A percentile compares a stretch with the other conserved stretches of the same genome.
Evolutionary conservation across 92 coral and sea anemone genomes (phyloP).

Genomic region (Siderastrea radians): DNA sequence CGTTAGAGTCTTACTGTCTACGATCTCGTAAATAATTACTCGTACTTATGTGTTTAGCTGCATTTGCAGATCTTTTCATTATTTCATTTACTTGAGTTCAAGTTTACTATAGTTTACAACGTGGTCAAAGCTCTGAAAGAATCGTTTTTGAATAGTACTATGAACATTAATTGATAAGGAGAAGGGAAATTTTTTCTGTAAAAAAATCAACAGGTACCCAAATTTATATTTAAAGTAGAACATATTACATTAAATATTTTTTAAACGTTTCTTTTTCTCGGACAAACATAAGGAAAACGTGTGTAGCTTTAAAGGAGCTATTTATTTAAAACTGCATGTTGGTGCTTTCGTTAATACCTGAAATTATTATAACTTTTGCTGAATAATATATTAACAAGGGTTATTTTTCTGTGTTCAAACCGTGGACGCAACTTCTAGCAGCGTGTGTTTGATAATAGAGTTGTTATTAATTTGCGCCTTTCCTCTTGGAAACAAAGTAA

Average conservation of each 20-base stretch:
- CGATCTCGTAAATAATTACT: conserved; percentile 8
- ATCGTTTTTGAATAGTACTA: neutral
- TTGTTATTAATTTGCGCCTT: conserved; percentile 11
- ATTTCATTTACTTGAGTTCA: conserved; percentile 1
- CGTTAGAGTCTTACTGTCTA: conserved; percentile 15
- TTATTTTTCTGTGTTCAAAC: neutral
- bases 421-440: neutral
- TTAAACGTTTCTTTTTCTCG: neutral
- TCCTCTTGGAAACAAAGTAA: conserved; percentile 31
- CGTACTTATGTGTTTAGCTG: conserved; percentile 48
- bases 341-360: neutral
- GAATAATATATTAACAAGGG: neutral
- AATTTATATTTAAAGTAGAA: neutral
- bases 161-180: neutral
- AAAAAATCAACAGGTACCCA: neutral
- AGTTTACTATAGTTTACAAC: neutral
- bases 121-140: neutral
- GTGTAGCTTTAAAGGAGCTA: neutral
- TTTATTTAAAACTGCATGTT: conserved; percentile 1
- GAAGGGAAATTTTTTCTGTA: neutral
- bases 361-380: neutral
- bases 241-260: neutral
- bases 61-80: neutral
- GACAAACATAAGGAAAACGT: neutral
- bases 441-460: conserved; percentile 3